These are phyloP conservation scores for Epinephelus malabaricus DNA, from an alignment of 2,797 vertebrate species.

Conservation along the genomic window DNA sequence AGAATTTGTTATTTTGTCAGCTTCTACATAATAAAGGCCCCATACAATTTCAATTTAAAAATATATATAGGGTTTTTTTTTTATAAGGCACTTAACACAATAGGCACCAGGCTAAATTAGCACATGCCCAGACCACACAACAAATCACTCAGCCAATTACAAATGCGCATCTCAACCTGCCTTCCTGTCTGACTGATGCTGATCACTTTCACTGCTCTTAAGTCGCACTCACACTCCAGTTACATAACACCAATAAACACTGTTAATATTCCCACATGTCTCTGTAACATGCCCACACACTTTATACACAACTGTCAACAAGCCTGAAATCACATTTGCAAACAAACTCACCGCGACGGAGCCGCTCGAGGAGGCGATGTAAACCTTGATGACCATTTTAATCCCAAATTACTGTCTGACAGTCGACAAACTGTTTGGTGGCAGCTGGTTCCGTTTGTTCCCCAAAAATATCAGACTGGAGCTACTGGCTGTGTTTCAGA, in stretches of 20 bases:
- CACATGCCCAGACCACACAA: neutral
- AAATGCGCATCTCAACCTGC: neutral
- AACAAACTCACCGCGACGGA: conserved; percentile 90
- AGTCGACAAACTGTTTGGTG: conserved; percentile 7
- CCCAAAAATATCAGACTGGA: neutral
- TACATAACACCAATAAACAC: conserved; percentile 33
- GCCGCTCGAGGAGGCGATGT: conserved; percentile 90
- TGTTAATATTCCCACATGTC: neutral
- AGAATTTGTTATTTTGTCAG: neutral
- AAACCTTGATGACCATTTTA: conserved; percentile 93
- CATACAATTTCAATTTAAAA: neutral
- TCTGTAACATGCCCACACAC: neutral
- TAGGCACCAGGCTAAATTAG: neutral
- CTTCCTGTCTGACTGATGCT: conserved; percentile 3
- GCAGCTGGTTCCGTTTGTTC: neutral
- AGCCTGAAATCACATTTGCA: neutral
- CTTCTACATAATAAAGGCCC: neutral
- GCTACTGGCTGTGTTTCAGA: neutral
- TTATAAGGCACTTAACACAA: neutral
- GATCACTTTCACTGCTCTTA: conserved; percentile 25
- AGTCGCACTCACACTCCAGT: neutral
- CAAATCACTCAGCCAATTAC: too few relatives aligned
- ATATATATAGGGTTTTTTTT: too few relatives aligned
- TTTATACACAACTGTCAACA: neutral
- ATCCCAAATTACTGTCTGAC: conserved; percentile 54